phyloP scores from a whole-genome alignment of 2,113 vertebrate genomes.

The Anoura caudifer region DNA sequence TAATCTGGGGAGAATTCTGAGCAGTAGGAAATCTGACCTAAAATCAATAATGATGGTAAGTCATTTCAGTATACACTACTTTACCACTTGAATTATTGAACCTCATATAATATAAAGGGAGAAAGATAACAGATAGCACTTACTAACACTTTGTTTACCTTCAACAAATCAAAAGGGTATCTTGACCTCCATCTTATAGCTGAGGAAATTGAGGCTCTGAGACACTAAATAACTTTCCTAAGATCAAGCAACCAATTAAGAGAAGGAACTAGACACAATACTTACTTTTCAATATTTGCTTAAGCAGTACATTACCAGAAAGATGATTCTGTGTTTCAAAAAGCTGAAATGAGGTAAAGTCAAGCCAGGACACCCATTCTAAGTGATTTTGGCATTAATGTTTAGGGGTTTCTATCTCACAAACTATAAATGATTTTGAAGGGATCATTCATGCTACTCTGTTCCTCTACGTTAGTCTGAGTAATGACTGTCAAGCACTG shows the following conservation, averaged over 20 bases:
- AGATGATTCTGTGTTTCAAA: conserved; percentile 30
- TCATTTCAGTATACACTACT: background rate
- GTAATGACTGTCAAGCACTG: conserved; percentile 13
- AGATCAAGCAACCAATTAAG: conserved; percentile 23
- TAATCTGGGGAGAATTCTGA: background rate
- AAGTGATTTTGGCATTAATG: conserved; percentile 22
- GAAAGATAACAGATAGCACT: conserved; percentile 3
- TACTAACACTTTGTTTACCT: conserved; percentile 13
- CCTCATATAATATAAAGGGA: conserved; percentile 21
- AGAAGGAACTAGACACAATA: background rate
- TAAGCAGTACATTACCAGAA: background rate
- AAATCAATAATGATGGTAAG: conserved; percentile 18
- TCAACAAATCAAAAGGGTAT: conserved; percentile 12
- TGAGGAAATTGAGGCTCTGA: background rate
- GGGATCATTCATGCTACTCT: background rate
- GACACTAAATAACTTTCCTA: background rate
- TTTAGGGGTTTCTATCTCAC: conserved; percentile 4
- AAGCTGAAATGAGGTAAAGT: conserved; percentile 4
- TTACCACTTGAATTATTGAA: conserved; percentile 35
- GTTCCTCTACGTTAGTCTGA: background rate
- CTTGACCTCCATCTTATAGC: background rate
- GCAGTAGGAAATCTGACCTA: background rate
- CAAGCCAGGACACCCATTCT: background rate
- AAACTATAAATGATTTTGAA: conserved; percentile 7
- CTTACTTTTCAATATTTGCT: conserved; percentile 27